These are phyloP conservation scores for Ictalurus furcatus DNA, from an alignment of 2,113 vertebrate genomes.

Conservation along the genomic window DNA sequence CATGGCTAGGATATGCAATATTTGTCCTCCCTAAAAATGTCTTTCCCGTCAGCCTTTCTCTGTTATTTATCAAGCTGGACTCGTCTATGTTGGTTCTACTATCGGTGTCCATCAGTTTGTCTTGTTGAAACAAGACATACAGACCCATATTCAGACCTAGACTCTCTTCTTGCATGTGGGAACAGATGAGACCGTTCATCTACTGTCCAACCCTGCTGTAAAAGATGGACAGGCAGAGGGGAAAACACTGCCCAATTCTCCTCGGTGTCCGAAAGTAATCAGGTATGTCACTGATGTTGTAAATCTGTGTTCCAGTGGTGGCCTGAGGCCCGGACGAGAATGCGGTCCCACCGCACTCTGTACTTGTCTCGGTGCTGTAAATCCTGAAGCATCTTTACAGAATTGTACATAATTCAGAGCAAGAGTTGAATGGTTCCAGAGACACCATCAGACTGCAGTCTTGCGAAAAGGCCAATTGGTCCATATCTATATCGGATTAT, in stretches of 20 bases:
- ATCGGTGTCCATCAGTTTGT: conserved; percentile 30
- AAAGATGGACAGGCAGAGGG: conserved; percentile 41
- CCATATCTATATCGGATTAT: conserved; percentile 39
- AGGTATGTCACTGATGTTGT: conserved; percentile 68
- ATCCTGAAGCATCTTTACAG: conserved; percentile 61
- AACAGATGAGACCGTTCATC: conserved; percentile 24
- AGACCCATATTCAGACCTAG: conserved; percentile 2
- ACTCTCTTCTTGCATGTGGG: conserved; percentile 19
- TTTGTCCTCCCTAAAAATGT: conserved; percentile 60
- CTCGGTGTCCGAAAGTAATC: conserved; percentile 70
- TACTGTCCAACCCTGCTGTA: conserved; percentile 50
- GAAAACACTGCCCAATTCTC: conserved; percentile 66
- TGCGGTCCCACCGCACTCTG: conserved; percentile 45
- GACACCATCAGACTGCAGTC: conserved; percentile 53
- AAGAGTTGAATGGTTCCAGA: conserved; percentile 49
- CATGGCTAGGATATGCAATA: not conserved
- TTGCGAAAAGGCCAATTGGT: conserved; percentile 60
- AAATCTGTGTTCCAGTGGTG: conserved; percentile 66
- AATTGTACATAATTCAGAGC: conserved; percentile 57
- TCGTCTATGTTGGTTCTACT: conserved; percentile 28
- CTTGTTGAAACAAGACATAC: not conserved
- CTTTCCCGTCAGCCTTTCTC: conserved; percentile 62
- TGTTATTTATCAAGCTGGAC: conserved; percentile 54
- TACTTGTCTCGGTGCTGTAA: conserved; percentile 65
- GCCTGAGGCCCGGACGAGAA: conserved; percentile 65